Conservation (phyloP, 2,888 invertebrate genomes). For the Orchesella flavescens region DNA sequence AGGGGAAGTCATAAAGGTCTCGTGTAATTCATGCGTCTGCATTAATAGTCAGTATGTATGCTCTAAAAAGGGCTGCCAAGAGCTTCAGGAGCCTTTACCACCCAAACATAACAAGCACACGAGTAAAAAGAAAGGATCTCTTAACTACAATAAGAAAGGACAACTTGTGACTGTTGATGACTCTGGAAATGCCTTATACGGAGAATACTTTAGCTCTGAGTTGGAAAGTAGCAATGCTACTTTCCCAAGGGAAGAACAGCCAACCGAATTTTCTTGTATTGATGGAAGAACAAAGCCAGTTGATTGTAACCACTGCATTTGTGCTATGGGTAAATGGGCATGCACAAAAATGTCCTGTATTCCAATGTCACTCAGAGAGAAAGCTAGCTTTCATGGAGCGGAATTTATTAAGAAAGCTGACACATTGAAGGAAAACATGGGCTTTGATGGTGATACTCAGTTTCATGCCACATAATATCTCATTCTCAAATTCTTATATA, state of each 20-base stretch:
- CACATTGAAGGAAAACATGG: constrained; percentile 67
- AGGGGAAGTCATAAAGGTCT: constrained; percentile 60
- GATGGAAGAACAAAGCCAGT: constrained; percentile 69
- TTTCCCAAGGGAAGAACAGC: constrained; percentile 15
- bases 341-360: constrained; percentile 70
- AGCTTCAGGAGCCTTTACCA: constrained; percentile 42
- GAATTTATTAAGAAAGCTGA: constrained; percentile 67
- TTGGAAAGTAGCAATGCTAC: constrained; percentile 15
- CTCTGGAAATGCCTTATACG: constrained; percentile 34
- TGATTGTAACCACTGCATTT: constrained; percentile 71
- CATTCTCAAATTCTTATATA: background rate
- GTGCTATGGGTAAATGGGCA: constrained; percentile 69
- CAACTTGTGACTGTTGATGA: constrained; percentile 21
- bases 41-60: constrained; percentile 71
- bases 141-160: constrained; percentile 48
- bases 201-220: constrained; percentile 50
- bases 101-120: constrained; percentile 20
- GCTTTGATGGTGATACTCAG: constrained; percentile 66
- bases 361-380: constrained; percentile 69
- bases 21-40: constrained; percentile 67
- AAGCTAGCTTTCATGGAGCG: constrained; percentile 70
- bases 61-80: constrained; percentile 72
- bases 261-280: constrained; percentile 41
- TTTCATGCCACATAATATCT: background rate
- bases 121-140: constrained; percentile 32